Base-by-base conservation (phyloP, 2,888 invertebrate genomes). In the Diaprepes abbreviatus region DNA sequence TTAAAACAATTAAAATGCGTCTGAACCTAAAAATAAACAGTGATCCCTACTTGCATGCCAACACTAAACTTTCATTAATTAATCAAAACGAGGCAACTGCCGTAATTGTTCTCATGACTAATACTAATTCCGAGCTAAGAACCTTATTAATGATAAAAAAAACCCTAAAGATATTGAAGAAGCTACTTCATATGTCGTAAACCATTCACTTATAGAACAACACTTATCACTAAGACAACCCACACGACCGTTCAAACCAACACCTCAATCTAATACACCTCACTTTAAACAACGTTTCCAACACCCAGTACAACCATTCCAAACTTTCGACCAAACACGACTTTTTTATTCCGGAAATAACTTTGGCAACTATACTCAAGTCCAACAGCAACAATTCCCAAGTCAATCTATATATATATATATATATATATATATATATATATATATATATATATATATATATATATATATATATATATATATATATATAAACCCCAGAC, bases 401-500 rank as follows among this genome's bases (percentile, higher is more conserved):
- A 28, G 28, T 3, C 3, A 28, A 28, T 4, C 3, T 28, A 28
- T 28, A 28, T 28, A 28, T 28, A 28, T 28, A 12, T 19, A 48
- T n/a, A n/a, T 16, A 17, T 48, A 16, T n/a, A 48, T 16, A 16
- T 16, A 14, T 16, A 28, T 28, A 28, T 28, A 28, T 28, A 28
- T 28, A 28, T 28, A 28, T 28, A 28, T 28, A 28, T 28, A 28
- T 28, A 28, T 28, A 28, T 28, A 28, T 28, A 28, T 28, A 28
- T 28, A 28, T 28, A 28, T 28, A 28, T 28, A 28, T 28, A 28
- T 28, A 28, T 28, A 28, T 28, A 28, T 28, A 28, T 28, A 4
- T 33, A 31, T 31, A 33, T 71, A 74, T 58, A 67, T 74, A 33
- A 72, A 74, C 35, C 19, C 38, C 4, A 14, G 58, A 40, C 64